Evolutionary conservation across 2,113 vertebrate genomes (phyloP).

Genomic region (Centropus bengalensis): DNA sequence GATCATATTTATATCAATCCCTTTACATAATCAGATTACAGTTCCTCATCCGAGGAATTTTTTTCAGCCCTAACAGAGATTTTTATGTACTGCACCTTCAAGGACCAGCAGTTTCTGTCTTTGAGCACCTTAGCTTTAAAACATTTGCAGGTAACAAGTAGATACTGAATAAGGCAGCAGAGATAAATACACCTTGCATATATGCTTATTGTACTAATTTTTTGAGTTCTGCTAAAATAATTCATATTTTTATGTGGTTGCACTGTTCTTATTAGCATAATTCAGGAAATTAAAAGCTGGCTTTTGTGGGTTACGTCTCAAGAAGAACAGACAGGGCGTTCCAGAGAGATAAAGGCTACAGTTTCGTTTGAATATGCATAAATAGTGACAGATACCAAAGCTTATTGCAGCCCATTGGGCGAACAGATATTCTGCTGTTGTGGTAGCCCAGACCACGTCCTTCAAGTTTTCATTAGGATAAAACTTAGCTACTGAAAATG

Average conservation of each 20-base stretch:
- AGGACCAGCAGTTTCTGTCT: background rate
- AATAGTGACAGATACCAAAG: background rate
- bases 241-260: background rate
- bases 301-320: background rate
- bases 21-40: conserved; percentile 43
- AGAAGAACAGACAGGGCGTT: background rate
- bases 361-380: background rate
- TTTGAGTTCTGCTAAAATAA: background rate
- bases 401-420: background rate
- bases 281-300: background rate
- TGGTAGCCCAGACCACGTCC: background rate
- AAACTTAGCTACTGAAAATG: background rate
- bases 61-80: background rate
- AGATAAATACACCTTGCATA: background rate
- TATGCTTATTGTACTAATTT: background rate
- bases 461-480: background rate
- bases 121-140: background rate
- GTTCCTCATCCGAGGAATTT: background rate
- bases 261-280: background rate
- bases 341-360: background rate
- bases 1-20: conserved; percentile 57
- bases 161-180: background rate
- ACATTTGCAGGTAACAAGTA: background rate
- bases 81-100: background rate
- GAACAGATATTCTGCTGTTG: background rate